Conservation (phyloP, 2,888 invertebrate genomes). For the Watsonalla cultraria region DNA sequence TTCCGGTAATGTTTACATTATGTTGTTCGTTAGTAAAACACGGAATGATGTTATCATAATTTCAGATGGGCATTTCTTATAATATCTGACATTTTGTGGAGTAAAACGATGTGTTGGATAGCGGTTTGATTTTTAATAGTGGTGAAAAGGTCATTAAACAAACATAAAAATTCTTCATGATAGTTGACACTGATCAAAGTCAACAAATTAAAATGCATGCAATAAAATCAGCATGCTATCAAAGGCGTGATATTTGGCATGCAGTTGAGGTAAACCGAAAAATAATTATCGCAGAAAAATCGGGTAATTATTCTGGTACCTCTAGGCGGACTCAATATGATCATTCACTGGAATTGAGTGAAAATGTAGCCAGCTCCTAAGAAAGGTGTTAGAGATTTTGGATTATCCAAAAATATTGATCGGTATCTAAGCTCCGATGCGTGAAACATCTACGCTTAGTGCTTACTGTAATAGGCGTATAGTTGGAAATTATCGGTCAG, state of each 20-base stretch:
- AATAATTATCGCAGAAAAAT: conserved; percentile 37
- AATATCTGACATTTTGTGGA: background rate
- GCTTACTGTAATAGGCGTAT: conserved; percentile 19
- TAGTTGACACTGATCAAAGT: too few relatives aligned
- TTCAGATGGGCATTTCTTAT: background rate
- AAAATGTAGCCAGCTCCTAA: background rate
- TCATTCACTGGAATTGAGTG: background rate
- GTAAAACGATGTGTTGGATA: background rate
- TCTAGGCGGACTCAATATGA: conserved; percentile 24
- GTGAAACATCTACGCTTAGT: conserved; percentile 20
- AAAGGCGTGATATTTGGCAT: background rate
- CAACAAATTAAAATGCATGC: too few relatives aligned
- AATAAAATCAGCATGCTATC: background rate
- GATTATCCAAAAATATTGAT: background rate
- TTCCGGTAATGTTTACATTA: background rate
- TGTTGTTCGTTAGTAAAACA: background rate
- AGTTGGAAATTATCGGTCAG: conserved; percentile 13
- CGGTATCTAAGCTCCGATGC: conserved; percentile 4
- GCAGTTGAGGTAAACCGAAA: conserved; percentile 1
- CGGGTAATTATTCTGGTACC: conserved; percentile 29
- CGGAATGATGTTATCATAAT: background rate
- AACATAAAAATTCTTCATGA: background rate
- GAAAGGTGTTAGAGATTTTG: too few relatives aligned
- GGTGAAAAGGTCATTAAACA: background rate
- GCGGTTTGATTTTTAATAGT: background rate